A percentile compares a stretch with the other conserved stretches of the same genome.
Conservation (phyloP, 1,140 invertebrate species). For the Pentalonia nigronervosa region DNA sequence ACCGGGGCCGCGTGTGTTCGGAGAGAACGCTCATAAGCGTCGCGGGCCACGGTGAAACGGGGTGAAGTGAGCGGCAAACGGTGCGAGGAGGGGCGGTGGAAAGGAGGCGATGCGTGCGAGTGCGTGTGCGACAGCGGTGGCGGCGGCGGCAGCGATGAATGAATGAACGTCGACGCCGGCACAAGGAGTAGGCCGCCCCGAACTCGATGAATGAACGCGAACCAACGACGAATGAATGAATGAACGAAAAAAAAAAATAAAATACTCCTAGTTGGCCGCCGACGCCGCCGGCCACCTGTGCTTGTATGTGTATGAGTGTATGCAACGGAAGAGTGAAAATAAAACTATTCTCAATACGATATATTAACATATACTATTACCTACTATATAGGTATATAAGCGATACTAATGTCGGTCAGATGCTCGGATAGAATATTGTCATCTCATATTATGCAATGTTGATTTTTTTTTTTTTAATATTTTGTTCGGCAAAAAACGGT, state of each 20-base stretch:
- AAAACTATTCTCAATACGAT: background rate
- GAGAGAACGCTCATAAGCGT: background rate
- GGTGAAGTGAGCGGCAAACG: no score
- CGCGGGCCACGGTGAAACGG: no score
- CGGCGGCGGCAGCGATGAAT: slow-evolving; percentile 4
- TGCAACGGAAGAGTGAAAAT: background rate
- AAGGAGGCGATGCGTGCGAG: background rate
- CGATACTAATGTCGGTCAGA: background rate
- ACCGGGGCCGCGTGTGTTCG: background rate
- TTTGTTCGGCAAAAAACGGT: background rate
- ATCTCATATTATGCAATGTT: background rate
- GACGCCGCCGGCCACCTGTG: slow-evolving; percentile 30
- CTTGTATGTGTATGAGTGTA: background rate
- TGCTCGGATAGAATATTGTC: background rate
- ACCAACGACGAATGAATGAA: slow-evolving; percentile 11
- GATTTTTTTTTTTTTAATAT: background rate
- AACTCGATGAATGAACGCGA: slow-evolving; percentile 36
- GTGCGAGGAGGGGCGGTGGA: no score
- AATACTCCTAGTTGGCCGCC: slow-evolving; percentile 13
- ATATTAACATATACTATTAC: slow-evolving; percentile 11
- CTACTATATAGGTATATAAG: background rate
- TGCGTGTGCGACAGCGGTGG: background rate
- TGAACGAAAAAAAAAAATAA: background rate
- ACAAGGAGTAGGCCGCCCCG: slow-evolving; percentile 21
- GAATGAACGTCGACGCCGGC: slow-evolving; percentile 27